These are phyloP conservation scores for Nerophis ophidion DNA, from an alignment of 2,113 vertebrate genomes.

Conservation along the genomic window DNA sequence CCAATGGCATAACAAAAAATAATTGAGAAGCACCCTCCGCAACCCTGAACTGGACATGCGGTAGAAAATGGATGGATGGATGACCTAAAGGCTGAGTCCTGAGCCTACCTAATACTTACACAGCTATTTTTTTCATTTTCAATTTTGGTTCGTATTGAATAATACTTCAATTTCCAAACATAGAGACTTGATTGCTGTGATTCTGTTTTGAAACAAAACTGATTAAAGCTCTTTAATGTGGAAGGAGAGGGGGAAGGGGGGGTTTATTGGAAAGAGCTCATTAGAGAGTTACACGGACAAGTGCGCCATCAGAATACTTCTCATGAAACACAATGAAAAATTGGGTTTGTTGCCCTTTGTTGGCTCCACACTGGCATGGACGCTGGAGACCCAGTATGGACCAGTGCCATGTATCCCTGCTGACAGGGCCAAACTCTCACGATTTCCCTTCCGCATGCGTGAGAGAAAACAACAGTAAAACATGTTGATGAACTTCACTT, in stretches of 20 bases:
- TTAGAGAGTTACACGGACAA: conserved; percentile 40
- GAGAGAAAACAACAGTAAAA: conserved; percentile 5
- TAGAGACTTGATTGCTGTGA: neutral
- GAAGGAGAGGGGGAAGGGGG: neutral
- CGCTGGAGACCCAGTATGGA: conserved; percentile 21
- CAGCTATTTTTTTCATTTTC: too few relatives aligned
- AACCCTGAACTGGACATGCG: too few relatives aligned
- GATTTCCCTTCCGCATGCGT: neutral
- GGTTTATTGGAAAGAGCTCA: conserved; percentile 37
- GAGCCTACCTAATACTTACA: too few relatives aligned
- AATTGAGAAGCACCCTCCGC: too few relatives aligned
- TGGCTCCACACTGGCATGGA: conserved; percentile 13
- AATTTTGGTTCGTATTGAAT: too few relatives aligned
- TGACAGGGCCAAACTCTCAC: conserved; percentile 12
- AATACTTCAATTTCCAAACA: neutral
- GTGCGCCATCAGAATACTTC: conserved; percentile 29
- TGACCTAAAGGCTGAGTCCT: too few relatives aligned
- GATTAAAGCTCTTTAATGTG: conserved; percentile 43
- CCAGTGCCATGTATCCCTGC: conserved; percentile 3
- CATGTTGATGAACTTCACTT: neutral
- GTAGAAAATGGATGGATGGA: too few relatives aligned
- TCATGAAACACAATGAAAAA: conserved; percentile 22
- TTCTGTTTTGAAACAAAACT: conserved; percentile 38
- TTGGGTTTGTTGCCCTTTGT: conserved; percentile 5
- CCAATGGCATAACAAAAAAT: too few relatives aligned